A percentile compares a stretch with the other conserved stretches of the same genome.
phyloP scores from a whole-genome alignment of 2,888 invertebrate genomes.

The Drosophila prolongata region DNA sequence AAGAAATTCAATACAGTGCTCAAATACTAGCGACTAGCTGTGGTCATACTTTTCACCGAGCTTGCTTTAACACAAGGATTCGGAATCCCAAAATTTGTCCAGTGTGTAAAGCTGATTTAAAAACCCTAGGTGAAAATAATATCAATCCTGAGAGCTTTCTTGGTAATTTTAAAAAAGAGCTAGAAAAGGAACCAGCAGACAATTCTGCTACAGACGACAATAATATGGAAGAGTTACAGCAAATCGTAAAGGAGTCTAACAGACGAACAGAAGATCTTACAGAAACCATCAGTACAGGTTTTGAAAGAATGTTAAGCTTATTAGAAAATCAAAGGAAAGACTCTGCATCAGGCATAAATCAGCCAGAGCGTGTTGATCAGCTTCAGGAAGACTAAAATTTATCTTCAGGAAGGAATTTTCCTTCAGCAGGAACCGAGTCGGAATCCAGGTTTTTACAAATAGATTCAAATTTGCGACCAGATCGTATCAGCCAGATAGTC shows the following conservation, averaged over 20 bases:
- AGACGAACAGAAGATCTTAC: neutral
- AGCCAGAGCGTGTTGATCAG: neutral
- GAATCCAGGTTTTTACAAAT: no score
- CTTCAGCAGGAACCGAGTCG: no score
- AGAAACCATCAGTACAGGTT: neutral
- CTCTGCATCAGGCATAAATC: neutral
- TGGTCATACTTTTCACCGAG: neutral
- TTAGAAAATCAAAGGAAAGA: slow-evolving; percentile 1
- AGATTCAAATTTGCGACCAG: no score
- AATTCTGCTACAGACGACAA: neutral
- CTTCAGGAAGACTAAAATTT: neutral
- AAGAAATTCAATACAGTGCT: neutral
- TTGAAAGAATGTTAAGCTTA: neutral
- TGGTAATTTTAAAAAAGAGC: no score
- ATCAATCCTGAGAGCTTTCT: no score
- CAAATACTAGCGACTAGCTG: neutral
- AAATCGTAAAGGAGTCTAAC: neutral
- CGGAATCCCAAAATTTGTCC: no score
- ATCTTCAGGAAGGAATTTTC: no score
- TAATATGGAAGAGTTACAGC: neutral
- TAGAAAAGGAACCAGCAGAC: neutral
- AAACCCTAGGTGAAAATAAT: no score
- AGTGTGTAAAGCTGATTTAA: neutral
- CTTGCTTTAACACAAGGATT: neutral
- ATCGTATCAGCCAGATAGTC: slow-evolving; percentile 1